These are phyloP conservation scores for Frieseomelitta varia DNA, from an alignment of 1,140 invertebrate species.

Conservation along the genomic window DNA sequence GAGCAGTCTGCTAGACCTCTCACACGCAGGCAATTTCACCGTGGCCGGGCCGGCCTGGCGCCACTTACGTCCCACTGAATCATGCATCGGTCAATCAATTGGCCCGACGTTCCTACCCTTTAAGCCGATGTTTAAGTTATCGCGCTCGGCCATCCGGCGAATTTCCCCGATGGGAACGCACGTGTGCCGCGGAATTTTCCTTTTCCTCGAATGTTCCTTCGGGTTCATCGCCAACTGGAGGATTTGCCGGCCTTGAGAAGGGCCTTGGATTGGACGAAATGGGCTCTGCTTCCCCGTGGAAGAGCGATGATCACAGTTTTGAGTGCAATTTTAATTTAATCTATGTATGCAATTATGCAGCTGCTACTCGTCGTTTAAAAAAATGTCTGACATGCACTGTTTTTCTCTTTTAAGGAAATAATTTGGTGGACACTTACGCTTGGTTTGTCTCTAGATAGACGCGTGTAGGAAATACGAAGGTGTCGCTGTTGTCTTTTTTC, in stretches of 20 bases:
- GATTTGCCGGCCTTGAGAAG: neutral
- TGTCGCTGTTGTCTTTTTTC: too few species aligned
- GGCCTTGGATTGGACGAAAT: neutral
- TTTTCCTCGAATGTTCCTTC: neutral
- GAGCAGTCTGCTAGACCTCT: slow-evolving; percentile 18
- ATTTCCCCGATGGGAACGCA: neutral
- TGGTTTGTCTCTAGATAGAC: too few species aligned
- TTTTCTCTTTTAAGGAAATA: too few species aligned
- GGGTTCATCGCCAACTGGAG: neutral
- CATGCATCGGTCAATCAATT: slow-evolving; percentile 64
- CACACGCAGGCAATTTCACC: slow-evolving; percentile 36
- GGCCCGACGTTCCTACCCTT: neutral
- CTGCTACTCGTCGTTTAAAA: too few species aligned
- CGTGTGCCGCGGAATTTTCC: neutral
- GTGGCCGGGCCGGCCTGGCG: slow-evolving; percentile 29
- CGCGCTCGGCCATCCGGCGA: neutral
- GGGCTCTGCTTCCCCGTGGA: neutral
- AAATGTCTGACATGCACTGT: too few species aligned
- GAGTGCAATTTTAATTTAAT: too few species aligned
- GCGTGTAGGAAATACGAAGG: too few species aligned
- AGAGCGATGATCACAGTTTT: too few species aligned
- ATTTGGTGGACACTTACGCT: too few species aligned
- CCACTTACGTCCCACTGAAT: slow-evolving; percentile 57
- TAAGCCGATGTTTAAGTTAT: slow-evolving; percentile 16
- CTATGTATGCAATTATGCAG: too few species aligned